These are phyloP conservation scores for Cephus runcator DNA, from an alignment of 2,888 invertebrate genomes.

Conservation along the genomic window DNA sequence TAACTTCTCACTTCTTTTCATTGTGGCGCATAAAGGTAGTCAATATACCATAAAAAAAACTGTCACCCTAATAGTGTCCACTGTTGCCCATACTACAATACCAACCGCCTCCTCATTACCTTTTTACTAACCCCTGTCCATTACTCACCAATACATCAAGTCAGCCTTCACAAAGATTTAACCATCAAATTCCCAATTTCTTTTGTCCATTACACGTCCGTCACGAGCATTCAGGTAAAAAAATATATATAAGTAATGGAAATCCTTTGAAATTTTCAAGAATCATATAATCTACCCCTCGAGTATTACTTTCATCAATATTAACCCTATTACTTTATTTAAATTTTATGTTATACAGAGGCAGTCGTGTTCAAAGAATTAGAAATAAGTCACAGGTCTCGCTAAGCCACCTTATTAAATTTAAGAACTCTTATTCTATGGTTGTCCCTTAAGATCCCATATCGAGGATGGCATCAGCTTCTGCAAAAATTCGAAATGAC, in stretches of 20 bases:
- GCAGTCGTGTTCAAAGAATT: too few relatives aligned
- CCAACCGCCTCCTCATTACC: background rate
- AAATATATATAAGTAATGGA: background rate
- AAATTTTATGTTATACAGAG: background rate
- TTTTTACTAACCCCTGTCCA: background rate
- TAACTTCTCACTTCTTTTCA: background rate
- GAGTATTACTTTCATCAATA: background rate
- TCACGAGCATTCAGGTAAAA: background rate
- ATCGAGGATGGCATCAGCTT: slow-evolving; percentile 17
- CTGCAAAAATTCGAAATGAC: background rate
- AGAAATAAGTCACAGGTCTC: too few relatives aligned
- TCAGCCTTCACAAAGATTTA: background rate
- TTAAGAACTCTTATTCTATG: background rate
- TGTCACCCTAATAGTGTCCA: background rate
- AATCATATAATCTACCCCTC: background rate
- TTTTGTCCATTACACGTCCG: background rate
- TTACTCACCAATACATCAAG: background rate
- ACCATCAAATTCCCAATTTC: background rate
- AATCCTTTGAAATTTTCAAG: background rate
- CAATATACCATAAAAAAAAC: background rate
- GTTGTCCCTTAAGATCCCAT: slow-evolving; percentile 7
- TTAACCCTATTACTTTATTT: background rate
- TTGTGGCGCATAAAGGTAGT: background rate
- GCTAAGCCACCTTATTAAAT: too few relatives aligned
- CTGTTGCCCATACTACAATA: background rate